Evolutionary conservation across 2,888 invertebrate species (phyloP).

Genomic region (Troides aeacus): DNA sequence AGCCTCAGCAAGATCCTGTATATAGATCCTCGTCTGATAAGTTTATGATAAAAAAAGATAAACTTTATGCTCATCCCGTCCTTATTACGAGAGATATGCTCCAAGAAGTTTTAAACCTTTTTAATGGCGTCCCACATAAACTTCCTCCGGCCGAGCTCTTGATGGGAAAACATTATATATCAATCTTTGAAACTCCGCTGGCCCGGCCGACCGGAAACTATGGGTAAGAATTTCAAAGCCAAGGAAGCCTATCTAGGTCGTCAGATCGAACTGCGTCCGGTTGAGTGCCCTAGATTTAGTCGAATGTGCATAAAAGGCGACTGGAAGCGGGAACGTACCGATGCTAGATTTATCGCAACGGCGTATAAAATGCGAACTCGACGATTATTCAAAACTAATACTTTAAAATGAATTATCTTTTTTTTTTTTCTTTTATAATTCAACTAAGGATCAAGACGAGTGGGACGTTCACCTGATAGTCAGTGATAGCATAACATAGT

Average conservation of each 20-base stretch:
- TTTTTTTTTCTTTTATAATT: too few relatives aligned
- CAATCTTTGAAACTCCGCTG: conserved; percentile 5
- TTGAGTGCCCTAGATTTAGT: conserved; percentile 23
- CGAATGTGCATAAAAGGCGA: conserved; percentile 25
- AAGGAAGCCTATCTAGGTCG: conserved; percentile 24
- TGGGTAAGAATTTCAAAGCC: conserved; percentile 20
- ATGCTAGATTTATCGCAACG: too few relatives aligned
- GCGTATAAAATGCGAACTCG: too few relatives aligned
- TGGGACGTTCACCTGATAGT: too few relatives aligned
- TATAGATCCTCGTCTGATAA: too few relatives aligned
- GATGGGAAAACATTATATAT: conserved; percentile 16
- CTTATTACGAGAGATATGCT: not conserved
- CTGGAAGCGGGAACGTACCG: not conserved
- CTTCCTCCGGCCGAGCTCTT: not conserved
- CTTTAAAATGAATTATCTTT: too few relatives aligned
- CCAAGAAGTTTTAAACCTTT: conserved; percentile 3
- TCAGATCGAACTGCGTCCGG: conserved; percentile 16
- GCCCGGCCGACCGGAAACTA: conserved; percentile 14
- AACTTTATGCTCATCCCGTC: too few relatives aligned
- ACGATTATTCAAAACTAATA: too few relatives aligned
- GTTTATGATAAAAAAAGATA: too few relatives aligned
- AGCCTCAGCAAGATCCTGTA: too few relatives aligned
- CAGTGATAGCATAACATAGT: too few relatives aligned
- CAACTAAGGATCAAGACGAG: too few relatives aligned
- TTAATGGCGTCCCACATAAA: not conserved